Percentiles rank a stretch among this genome's conserved stretches.
Evolutionary conservation across 2,888 invertebrate species (phyloP).

Genomic region (Papilio demoleus): DNA sequence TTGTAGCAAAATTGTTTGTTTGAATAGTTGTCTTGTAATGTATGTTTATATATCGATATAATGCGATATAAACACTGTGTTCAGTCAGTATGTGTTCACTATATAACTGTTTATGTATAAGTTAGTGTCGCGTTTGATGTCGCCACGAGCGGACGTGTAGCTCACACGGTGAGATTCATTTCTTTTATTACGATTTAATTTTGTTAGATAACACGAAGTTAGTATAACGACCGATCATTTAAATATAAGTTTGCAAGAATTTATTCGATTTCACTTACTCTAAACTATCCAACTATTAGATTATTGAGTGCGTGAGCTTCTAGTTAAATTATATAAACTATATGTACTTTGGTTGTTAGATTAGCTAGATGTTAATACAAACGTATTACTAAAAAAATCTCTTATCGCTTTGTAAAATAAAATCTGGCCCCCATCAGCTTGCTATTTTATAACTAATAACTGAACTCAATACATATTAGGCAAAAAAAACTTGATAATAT

Average conservation of each 20-base stretch:
- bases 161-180: conserved; percentile 28
- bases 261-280: background rate
- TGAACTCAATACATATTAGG: conserved; percentile 29
- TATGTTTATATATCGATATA: conserved; percentile 56
- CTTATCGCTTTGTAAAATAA: conserved; percentile 38
- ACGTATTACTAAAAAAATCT: conserved; percentile 25
- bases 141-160: conserved; percentile 25
- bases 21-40: conserved; percentile 51
- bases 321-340: conserved; percentile 27
- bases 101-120: conserved; percentile 56
- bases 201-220: conserved; percentile 17
- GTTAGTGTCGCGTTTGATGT: conserved; percentile 48
- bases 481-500: conserved; percentile 6
- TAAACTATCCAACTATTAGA: conserved; percentile 21
- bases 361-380: conserved; percentile 17
- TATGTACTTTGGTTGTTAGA: conserved; percentile 29
- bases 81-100: conserved; percentile 77
- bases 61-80: conserved; percentile 66
- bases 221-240: background rate
- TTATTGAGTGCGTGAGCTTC: conserved; percentile 20
- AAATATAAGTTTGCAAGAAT: conserved; percentile 6
- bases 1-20: conserved; percentile 71
- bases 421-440: conserved; percentile 28
- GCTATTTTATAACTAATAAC: conserved; percentile 14
- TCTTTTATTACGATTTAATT: conserved; percentile 30